A percentile compares a stretch with the other conserved stretches of the same genome.
Evolutionary conservation across 2,113 vertebrate genomes (phyloP).

Genomic region (Seriola aureovittata): DNA sequence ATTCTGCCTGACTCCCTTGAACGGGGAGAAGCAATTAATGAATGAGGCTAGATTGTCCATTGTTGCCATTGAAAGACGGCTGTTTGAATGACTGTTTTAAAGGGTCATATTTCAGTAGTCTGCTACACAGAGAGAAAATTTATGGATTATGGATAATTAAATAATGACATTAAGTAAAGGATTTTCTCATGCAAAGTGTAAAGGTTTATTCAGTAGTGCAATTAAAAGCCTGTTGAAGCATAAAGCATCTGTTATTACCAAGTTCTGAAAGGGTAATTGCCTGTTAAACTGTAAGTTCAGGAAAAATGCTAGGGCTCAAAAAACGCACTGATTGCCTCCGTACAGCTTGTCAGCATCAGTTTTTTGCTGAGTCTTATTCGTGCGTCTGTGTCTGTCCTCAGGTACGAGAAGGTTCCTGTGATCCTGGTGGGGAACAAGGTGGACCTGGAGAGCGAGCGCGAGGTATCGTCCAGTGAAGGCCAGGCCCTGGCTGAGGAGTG

Average conservation of each 20-base stretch:
- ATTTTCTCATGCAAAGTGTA: neutral
- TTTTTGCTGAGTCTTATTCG: neutral
- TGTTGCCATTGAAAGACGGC: neutral
- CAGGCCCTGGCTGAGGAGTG: slow-evolving; percentile 97
- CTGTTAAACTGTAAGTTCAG: neutral
- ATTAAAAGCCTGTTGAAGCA: neutral
- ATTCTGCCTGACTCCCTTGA: neutral
- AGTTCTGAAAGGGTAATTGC: neutral
- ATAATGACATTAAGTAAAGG: neutral
- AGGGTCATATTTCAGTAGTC: neutral
- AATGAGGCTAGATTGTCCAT: neutral
- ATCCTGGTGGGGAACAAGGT: slow-evolving; percentile 99
- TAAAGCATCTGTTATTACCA: neutral
- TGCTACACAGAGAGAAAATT: neutral
- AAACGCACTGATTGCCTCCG: neutral
- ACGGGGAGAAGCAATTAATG: neutral
- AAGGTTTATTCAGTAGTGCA: neutral
- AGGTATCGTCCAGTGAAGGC: slow-evolving; percentile 95
- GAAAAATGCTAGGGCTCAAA: neutral
- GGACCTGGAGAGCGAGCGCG: slow-evolving; percentile 97
- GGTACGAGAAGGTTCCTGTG: slow-evolving; percentile 99
- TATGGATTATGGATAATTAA: slow-evolving; percentile 10
- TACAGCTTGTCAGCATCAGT: neutral
- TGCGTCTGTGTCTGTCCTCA: slow-evolving; percentile 69
- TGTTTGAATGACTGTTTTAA: neutral